Evolutionary conservation across 1,140 invertebrate genomes (phyloP).

Genomic region (Onthophagus taurus): DNA sequence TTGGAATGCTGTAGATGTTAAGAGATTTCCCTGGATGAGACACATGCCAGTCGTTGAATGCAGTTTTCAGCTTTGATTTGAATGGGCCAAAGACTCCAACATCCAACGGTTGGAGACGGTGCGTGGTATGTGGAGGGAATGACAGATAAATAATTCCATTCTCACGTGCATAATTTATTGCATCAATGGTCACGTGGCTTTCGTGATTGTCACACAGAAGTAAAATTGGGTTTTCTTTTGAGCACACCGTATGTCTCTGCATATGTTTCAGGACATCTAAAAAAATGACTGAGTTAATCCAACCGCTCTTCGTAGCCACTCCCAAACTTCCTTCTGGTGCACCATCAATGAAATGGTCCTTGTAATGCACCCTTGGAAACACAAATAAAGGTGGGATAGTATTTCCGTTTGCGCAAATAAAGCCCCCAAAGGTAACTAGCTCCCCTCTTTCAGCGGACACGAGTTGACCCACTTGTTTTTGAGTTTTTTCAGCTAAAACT

Average conservation of each 20-base stretch:
- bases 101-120: conserved; percentile 26
- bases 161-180: not conserved
- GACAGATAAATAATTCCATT: not conserved
- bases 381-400: conserved; percentile 33
- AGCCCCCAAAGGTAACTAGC: too few relatives aligned
- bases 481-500: conserved; percentile 29
- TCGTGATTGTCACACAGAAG: conserved; percentile 21
- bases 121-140: not conserved
- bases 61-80: conserved; percentile 36
- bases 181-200: not conserved
- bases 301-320: conserved; percentile 12
- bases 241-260: not conserved
- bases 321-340: conserved; percentile 23
- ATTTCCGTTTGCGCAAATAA: too few relatives aligned
- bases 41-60: conserved; percentile 25
- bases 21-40: conserved; percentile 28
- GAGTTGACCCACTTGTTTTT: conserved; percentile 34
- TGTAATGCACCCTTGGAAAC: conserved; percentile 30
- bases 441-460: too few relatives aligned
- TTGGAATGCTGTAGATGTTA: conserved; percentile 31
- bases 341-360: conserved; percentile 29
- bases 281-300: conserved; percentile 6
- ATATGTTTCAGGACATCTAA: conserved; percentile 11
- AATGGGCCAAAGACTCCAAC: conserved; percentile 32
- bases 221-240: conserved; percentile 18